A percentile compares a stretch with the other conserved stretches of the same genome.
Conservation (phyloP, 2,888 invertebrate species). For the Sarcophaga caerulescens region DNA sequence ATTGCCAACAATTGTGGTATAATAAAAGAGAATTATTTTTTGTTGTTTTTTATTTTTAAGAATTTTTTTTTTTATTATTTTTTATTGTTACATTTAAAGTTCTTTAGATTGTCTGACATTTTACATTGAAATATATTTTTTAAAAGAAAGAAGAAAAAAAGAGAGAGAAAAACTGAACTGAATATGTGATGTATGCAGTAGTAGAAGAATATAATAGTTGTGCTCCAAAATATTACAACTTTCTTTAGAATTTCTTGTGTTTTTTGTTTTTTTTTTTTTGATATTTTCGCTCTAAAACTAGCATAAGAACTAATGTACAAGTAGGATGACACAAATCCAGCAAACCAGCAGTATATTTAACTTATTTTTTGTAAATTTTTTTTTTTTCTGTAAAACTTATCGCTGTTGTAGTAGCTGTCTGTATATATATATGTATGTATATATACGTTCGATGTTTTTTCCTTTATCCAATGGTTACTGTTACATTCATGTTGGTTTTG, state of each 20-base stretch:
- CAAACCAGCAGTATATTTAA: constrained; percentile 61
- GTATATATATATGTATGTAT: neutral
- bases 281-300: constrained; percentile 46
- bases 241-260: constrained; percentile 23
- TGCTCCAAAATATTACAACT: constrained; percentile 43
- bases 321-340: constrained; percentile 66
- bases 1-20: constrained; percentile 65
- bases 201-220: neutral
- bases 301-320: constrained; percentile 62
- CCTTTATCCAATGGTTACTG: neutral
- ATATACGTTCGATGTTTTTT: neutral
- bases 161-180: neutral
- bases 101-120: constrained; percentile 61
- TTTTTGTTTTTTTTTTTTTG: neutral
- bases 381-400: neutral
- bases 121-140: constrained; percentile 51
- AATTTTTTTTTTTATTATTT: constrained; percentile 14
- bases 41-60: constrained; percentile 6
- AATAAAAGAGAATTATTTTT: constrained; percentile 59
- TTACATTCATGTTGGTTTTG: constrained; percentile 55
- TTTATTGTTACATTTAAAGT: constrained; percentile 58
- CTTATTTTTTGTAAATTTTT: constrained; percentile 33
- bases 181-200: neutral
- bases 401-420: neutral
- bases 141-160: constrained; percentile 41